Percentiles rank a stretch among this genome's conserved stretches.
These are phyloP conservation scores for Lepeophtheirus salmonis DNA, from an alignment of 1,140 invertebrate genomes.

Conservation along the genomic window DNA sequence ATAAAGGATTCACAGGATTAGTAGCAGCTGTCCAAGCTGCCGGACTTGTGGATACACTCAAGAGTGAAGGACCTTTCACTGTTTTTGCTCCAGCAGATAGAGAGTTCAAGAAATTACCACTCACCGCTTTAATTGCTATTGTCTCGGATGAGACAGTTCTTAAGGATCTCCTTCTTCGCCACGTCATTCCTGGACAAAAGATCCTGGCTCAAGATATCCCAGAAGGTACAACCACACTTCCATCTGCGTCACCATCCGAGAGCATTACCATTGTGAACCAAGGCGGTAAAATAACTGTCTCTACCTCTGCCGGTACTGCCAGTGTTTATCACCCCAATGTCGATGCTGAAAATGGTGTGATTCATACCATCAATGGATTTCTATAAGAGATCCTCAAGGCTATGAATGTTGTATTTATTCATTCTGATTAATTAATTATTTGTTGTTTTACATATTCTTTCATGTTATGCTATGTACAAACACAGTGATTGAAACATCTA, in stretches of 20 bases:
- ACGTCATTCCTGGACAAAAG: constrained; percentile 42
- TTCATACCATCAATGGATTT: constrained; percentile 58
- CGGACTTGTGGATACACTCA: constrained; percentile 47
- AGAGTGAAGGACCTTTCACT: constrained; percentile 41
- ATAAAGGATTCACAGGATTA: constrained; percentile 19
- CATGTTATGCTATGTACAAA: no score
- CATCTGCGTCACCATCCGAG: neutral
- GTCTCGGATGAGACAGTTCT: constrained; percentile 41
- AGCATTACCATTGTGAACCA: neutral
- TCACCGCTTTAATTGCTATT: constrained; percentile 37
- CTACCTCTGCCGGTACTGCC: constrained; percentile 35
- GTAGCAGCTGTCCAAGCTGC: constrained; percentile 50
- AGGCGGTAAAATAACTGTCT: neutral
- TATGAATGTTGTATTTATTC: no score
- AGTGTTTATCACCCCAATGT: constrained; percentile 56
- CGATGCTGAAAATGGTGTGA: constrained; percentile 66
- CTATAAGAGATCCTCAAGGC: constrained; percentile 33
- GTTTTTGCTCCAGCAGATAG: constrained; percentile 62
- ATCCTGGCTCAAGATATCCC: neutral
- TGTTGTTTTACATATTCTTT: no score
- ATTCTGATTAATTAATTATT: no score
- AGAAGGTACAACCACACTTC: neutral
- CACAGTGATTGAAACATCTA: no score
- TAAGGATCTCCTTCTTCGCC: constrained; percentile 50
- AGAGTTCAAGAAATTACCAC: constrained; percentile 45